Base-by-base conservation (phyloP, 2,888 invertebrate genomes). In the Masnerella sp. region DNA sequence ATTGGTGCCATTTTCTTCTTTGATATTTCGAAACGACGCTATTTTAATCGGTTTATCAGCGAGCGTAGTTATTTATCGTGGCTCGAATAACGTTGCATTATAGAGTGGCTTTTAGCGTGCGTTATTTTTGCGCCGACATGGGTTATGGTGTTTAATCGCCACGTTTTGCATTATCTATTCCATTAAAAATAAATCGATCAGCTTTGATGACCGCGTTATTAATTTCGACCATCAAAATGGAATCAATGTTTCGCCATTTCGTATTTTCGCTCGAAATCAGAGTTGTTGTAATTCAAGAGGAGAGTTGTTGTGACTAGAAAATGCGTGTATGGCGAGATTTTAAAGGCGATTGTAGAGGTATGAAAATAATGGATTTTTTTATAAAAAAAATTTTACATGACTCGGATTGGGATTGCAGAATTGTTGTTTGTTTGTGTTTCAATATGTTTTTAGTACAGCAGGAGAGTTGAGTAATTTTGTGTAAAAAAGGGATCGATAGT, bases 1-100 rank as follows among this genome's bases (percentile, higher is more conserved):
- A n/a, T n/a, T n/a, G n/a, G n/a, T n/a, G n/a, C n/a, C n/a, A 65
- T 28, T 71, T 70, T 65, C 38, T 28, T 59, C 36, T 42, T 59
- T 36, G 45, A 18, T 25, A 25, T n/a, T 7, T 11, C 1, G 32
- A 65, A 54, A 59, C 14, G 34, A 47, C 25, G 65, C 59, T 54
- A 72, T 72, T 65, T 72, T 65, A 65, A 72, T 54, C 65, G 52
- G 65, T 42, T 72, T 65, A 54, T 61, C 42, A 18, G 15, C 52
- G 42, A 56, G 18, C 30, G 40, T n/a, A 49, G 70, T 56, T 70
- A 62, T 70, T 70, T 64, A 56, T 51, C 30, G 25, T 34, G 49
- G 34, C 11, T 70, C 51, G 32, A 62, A 70, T 70, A 56, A 54
- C 69, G 52, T 25, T 49, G 36, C 32, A 51, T 52, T 61, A 42